Evolutionary conservation across 2,888 invertebrate species (phyloP), one percentile per base, ranked within the genome.

Genomic region (Choreutis nemorana): DNA sequence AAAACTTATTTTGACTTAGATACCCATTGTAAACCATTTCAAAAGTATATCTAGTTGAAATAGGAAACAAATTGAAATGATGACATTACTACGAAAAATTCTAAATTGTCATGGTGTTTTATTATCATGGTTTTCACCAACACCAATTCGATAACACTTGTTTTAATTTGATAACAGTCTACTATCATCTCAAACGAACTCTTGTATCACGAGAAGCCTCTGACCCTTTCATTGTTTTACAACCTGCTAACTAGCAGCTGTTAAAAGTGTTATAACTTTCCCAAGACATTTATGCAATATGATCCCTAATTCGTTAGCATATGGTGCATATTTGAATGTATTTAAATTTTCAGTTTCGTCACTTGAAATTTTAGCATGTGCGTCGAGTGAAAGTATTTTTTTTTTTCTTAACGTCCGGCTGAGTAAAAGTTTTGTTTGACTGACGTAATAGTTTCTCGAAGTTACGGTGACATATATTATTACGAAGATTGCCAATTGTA

Each of bases 371-470:
- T 26, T n/a, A 10, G 2, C 22, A 29, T 39, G 40, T 33, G 40
- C 36, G 36, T 48, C 45, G 56, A 72, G 77, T 68, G 77, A 77
- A 77, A 77, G 77, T 73, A 40, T 50, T 60, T 59, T 64, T 63
- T 64, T 65, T 62, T 59, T 50, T 52, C 54, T n/a, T 50, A 53
- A 55, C 51, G 64, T 70, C 71, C 68, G 68, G 64, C 59, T 70
- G 45, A 63, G 73, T 75, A 75, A 77, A 75, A 73, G 71, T 73
- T 63, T 56, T 48, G 55, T 53, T 50, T 44, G 44, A 37, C 46
- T 75, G 64, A 73, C 61, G 71, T 66, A 75, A 75, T 55, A 54
- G 44, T 43, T 59, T 62, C 50, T 60, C 41, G 39, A 36, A 39
- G 50, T 58, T 50, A 53, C 47, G 42, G 38, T 49, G 40, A 47